A percentile compares a stretch with the other conserved stretches of the same genome.
phyloP scores from a whole-genome alignment of 2,113 vertebrate species.

The Mystacornis crossleyi region DNA sequence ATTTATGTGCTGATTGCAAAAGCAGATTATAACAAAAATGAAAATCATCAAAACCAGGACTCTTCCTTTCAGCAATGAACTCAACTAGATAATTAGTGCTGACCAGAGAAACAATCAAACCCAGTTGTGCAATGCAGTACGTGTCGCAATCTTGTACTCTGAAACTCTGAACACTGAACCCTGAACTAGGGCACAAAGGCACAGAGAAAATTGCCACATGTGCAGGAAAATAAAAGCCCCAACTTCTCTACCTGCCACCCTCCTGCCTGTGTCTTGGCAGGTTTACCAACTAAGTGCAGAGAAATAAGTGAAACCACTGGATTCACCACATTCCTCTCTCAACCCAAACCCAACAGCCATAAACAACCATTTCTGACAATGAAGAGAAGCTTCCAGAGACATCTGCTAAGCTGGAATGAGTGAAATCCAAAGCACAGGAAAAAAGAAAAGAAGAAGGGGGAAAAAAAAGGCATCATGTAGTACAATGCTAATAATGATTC shows the following conservation, averaged over 20 bases:
- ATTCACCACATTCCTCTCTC: conserved; percentile 13
- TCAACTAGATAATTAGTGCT: background rate
- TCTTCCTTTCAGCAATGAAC: conserved; percentile 36
- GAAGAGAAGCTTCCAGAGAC: background rate
- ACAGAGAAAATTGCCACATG: background rate
- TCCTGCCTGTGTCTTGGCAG: background rate
- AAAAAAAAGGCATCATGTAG: background rate
- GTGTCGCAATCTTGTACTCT: background rate
- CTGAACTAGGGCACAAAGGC: background rate
- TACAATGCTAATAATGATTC: background rate
- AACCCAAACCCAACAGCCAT: background rate
- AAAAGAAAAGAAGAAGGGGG: background rate
- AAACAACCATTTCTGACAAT: background rate
- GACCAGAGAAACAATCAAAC: conserved; percentile 18
- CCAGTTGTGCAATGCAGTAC: background rate
- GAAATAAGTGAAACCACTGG: background rate
- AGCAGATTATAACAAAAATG: background rate
- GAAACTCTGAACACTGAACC: background rate
- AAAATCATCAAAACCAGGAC: background rate
- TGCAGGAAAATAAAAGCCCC: background rate
- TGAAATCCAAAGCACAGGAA: background rate
- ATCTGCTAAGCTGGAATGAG: background rate
- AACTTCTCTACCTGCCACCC: background rate
- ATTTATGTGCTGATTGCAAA: background rate
- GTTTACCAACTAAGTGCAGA: background rate